Conservation (phyloP, 2,113 vertebrate genomes). For the Calonectris borealis region DNA sequence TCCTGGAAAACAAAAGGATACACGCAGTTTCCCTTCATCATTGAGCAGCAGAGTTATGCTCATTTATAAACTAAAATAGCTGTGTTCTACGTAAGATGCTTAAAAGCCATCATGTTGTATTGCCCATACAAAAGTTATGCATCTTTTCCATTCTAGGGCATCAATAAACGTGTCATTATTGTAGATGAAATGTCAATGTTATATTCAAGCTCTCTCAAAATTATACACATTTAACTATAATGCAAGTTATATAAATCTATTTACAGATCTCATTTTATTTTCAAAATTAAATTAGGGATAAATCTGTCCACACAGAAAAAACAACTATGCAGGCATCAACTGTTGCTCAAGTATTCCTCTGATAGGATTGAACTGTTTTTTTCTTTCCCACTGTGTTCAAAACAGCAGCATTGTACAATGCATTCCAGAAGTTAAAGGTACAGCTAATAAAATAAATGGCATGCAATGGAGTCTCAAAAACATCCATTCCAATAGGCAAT, state of each 20-base stretch:
- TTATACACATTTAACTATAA: not conserved
- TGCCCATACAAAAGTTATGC: not conserved
- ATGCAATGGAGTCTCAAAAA: not conserved
- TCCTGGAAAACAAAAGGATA: not conserved
- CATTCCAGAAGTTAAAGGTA: conserved; percentile 20
- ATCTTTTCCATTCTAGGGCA: not conserved
- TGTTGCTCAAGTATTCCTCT: not conserved
- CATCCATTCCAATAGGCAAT: not conserved
- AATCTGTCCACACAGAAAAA: not conserved
- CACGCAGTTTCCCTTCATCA: rapidly evolving
- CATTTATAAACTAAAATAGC: not conserved
- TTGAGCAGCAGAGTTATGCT: not conserved
- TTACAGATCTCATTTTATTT: not conserved
- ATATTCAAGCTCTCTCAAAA: not conserved
- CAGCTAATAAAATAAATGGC: not conserved
- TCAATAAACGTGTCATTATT: not conserved
- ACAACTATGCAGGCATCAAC: not conserved
- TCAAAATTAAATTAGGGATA: not conserved
- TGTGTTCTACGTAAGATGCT: not conserved
- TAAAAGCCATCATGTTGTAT: not conserved
- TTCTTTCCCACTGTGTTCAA: not conserved
- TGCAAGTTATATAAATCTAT: not conserved
- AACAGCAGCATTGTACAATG: not conserved
- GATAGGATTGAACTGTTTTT: not conserved
- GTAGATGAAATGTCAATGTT: not conserved